These are phyloP conservation scores for Latrodectus hesperus DNA, from an alignment of 2,888 invertebrate species.

Conservation along the genomic window DNA sequence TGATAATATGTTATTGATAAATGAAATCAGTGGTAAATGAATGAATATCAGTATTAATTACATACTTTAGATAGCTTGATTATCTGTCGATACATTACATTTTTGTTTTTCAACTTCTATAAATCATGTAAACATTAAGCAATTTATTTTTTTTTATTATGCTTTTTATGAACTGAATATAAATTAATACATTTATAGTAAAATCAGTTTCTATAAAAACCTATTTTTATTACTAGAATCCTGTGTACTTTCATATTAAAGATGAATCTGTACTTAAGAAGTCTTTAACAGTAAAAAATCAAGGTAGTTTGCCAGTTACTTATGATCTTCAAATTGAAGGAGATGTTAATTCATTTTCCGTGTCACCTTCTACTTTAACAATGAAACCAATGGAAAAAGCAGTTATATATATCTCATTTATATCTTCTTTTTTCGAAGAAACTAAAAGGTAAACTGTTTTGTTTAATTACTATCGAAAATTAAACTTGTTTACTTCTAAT, in stretches of 20 bases:
- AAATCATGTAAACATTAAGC: no score
- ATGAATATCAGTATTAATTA: no score
- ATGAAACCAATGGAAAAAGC: conserved; percentile 35
- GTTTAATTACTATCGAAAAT: not conserved
- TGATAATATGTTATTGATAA: no score
- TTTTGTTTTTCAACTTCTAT: no score
- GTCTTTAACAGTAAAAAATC: conserved; percentile 32
- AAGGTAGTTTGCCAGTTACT: conserved; percentile 18
- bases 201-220: not conserved
- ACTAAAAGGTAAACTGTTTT: conserved; percentile 30
- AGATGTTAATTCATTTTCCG: conserved; percentile 34
- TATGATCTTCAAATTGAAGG: conserved; percentile 50
- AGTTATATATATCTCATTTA: conserved; percentile 23
- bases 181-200: not conserved
- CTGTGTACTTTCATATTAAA: conserved; percentile 5
- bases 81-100: no score
- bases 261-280: conserved; percentile 12
- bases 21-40: no score
- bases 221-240: conserved; percentile 23
- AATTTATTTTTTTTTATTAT: no score
- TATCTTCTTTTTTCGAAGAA: conserved; percentile 3
- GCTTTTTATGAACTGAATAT: not conserved
- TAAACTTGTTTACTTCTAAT: not conserved
- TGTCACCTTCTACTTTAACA: conserved; percentile 26
- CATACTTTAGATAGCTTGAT: no score